Evolutionary conservation across 2,113 vertebrate species (phyloP), one percentile per base, ranked within the genome.

Genomic region (Scomber scombrus): DNA sequence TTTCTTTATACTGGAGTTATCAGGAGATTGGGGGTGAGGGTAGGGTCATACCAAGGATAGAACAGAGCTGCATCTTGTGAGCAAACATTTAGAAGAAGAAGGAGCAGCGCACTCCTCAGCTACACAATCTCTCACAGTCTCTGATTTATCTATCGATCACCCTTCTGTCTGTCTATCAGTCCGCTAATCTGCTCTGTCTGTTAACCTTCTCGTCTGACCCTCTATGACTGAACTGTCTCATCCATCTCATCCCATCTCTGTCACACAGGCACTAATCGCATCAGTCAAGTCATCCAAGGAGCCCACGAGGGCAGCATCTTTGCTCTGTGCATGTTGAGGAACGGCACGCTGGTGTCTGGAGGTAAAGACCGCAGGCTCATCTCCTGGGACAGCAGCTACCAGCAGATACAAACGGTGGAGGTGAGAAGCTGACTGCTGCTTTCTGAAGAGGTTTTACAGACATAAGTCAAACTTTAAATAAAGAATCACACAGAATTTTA

Each of bases 301-400:
- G 98, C 98, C 78, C 98, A 99, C 0, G 97, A 98, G 82, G 97
- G 97, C 11, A 98, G 98, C 69, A 96, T 99, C 92, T 99, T 99
- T 92, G 95, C 97, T 11, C 96, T 99, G 89, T 98, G 97, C 77
- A 99, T 98, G 96, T 88, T 99, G 86, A 94, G 97, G 90, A 97
- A 97, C 2, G 97, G 98, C 76, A 98, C 97, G 0, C 87, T 99
- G 81, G 95, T 99, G 65, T 99, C 98, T 0, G 98, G 98, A 79
- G 98, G 98, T 18, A 99, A 99, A 88, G 98, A 99, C 91, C 94
- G 97, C 19, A 96, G 95, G 83, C 95, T 99, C 72, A 91, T 98
- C 75, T 98, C 97, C 43, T 99, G 98, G 98, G 96, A 97, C 71
- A 93, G 96, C 85, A 95, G 97, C 91, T 98, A 97, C 90, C 97